Evolutionary conservation across 2,797 vertebrate genomes (phyloP).

Genomic region (Poeciliopsis infans): DNA sequence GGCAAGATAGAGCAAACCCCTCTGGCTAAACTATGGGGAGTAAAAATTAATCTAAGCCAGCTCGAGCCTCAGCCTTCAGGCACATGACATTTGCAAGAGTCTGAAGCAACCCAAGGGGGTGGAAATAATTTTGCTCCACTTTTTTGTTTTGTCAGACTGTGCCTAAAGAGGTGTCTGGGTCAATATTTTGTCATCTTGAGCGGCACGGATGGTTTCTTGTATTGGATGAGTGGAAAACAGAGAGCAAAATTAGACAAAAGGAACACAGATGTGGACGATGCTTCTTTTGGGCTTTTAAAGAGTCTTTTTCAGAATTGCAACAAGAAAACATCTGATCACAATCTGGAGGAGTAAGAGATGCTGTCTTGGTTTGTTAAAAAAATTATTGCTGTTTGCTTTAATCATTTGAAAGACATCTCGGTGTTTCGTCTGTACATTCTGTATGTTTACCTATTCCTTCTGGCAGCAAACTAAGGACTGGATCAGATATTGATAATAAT

Average conservation of each 20-base stretch:
- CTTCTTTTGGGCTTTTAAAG: slow-evolving; percentile 31
- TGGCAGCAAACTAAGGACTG: not conserved
- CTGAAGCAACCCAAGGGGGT: slow-evolving; percentile 30
- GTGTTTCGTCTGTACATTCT: not conserved
- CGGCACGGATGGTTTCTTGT: slow-evolving; percentile 4
- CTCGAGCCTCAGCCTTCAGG: slow-evolving; percentile 38
- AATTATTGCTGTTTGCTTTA: not conserved
- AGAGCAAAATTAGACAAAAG: slow-evolving; percentile 37
- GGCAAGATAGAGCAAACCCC: slow-evolving; percentile 43
- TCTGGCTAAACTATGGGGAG: slow-evolving; percentile 56
- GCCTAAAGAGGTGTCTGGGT: slow-evolving; percentile 37
- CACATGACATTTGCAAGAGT: slow-evolving; percentile 58
- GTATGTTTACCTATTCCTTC: not conserved
- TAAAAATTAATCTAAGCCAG: slow-evolving; percentile 54
- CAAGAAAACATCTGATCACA: slow-evolving; percentile 26
- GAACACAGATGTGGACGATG: slow-evolving; percentile 21
- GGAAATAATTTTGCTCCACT: slow-evolving; percentile 44
- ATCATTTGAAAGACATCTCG: not conserved
- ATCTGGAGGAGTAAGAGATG: slow-evolving; percentile 14
- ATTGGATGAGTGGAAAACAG: slow-evolving; percentile 35
- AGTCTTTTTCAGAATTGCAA: slow-evolving; percentile 31
- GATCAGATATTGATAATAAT: not conserved
- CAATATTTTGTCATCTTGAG: slow-evolving; percentile 39
- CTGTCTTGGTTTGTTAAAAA: not conserved
- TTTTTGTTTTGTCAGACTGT: slow-evolving; percentile 29